Conservation (phyloP, 2,888 invertebrate species). For the Sclerodermus sp. region DNA sequence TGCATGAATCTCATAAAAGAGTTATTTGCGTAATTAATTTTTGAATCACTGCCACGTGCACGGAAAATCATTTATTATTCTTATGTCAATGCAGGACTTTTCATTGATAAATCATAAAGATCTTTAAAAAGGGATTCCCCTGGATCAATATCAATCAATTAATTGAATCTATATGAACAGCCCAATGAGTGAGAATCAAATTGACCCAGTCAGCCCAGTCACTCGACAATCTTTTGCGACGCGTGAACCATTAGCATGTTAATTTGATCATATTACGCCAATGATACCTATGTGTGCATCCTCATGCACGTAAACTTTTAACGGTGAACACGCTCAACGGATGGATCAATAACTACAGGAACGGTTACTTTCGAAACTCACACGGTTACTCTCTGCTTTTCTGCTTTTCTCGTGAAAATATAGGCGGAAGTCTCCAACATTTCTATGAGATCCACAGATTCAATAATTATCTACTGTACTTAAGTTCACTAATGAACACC, state of each 20-base stretch:
- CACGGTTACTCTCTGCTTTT: constrained; percentile 16
- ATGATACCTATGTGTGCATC: constrained; percentile 14
- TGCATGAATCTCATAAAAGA: no score
- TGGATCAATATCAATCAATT: no score
- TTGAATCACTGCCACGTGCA: no score
- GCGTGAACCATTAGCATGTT: constrained; percentile 21
- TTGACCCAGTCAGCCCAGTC: background rate
- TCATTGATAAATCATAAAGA: no score
- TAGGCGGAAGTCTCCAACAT: constrained; percentile 20
- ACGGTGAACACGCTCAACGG: constrained; percentile 33
- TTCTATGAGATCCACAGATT: constrained; percentile 3
- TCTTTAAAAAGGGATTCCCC: no score
- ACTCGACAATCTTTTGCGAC: background rate
- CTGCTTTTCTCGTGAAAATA: constrained; percentile 23
- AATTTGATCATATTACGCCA: constrained; percentile 26
- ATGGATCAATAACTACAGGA: constrained; percentile 38
- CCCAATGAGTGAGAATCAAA: background rate
- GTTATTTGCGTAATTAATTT: no score
- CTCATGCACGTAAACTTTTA: constrained; percentile 21
- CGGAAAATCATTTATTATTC: no score
- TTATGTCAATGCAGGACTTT: no score
- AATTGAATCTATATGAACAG: background rate
- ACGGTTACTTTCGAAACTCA: constrained; percentile 23
- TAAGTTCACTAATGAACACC: no score
- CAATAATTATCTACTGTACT: no score